These are phyloP conservation scores for Proales similis DNA, from an alignment of 1,140 invertebrate species.

Conservation along the genomic window DNA sequence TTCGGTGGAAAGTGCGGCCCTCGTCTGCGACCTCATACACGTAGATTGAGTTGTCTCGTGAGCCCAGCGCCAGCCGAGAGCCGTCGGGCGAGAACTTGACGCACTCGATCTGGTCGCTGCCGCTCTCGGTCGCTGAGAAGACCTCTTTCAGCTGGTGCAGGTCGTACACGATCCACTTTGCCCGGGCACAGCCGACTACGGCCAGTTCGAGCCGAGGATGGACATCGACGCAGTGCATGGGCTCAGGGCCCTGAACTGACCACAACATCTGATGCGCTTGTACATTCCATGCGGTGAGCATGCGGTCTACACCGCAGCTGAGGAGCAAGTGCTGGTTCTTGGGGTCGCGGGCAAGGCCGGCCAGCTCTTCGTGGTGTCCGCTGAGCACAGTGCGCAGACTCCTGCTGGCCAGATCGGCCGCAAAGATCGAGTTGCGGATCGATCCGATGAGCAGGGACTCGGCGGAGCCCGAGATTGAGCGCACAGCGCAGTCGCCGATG, in stretches of 20 bases:
- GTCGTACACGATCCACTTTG: constrained; percentile 78
- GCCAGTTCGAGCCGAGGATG: constrained; percentile 70
- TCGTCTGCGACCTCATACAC: constrained; percentile 67
- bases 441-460: constrained; percentile 78
- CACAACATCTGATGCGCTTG: constrained; percentile 76
- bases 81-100: constrained; percentile 64
- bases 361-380: too few species aligned
- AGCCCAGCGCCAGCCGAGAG: constrained; percentile 72
- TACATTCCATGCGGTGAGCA: constrained; percentile 81
- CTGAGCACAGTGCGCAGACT: too few species aligned
- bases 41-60: constrained; percentile 81
- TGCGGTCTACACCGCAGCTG: constrained; percentile 75
- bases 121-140: constrained; percentile 66
- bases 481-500: too few species aligned
- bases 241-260: constrained; percentile 64
- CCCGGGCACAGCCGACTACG: constrained; percentile 69
- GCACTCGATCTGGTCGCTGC: constrained; percentile 65
- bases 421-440: constrained; percentile 77
- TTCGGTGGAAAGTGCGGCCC: constrained; percentile 67
- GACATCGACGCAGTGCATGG: constrained; percentile 73
- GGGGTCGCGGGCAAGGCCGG: too few species aligned
- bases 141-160: constrained; percentile 72
- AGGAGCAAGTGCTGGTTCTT: too few species aligned
- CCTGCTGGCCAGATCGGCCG: too few species aligned
- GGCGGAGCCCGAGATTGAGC: too few species aligned